A percentile compares a stretch with the other conserved stretches of the same genome.
Evolutionary conservation across 2,797 vertebrate genomes (phyloP).

Genomic region (Pseudomugil gertrudae): DNA sequence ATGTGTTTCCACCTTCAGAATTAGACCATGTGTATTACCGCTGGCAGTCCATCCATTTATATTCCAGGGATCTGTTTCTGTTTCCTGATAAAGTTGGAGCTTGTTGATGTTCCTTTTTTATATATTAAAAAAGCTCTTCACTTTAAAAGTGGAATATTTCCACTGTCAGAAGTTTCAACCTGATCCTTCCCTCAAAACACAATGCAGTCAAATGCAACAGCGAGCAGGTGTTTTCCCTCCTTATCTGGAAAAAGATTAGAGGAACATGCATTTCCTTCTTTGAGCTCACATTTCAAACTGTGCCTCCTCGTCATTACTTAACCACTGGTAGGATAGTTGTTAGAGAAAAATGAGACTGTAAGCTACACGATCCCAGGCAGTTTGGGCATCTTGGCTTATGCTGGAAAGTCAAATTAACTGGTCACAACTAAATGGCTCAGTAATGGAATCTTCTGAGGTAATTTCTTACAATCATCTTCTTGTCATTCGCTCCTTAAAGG

Average conservation of each 20-base stretch:
- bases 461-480: slow-evolving; percentile 41
- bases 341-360: slow-evolving; percentile 40
- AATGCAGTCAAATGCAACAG: slow-evolving; percentile 72
- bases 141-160: slow-evolving; percentile 58
- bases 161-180: slow-evolving; percentile 64
- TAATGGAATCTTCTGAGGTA: slow-evolving; percentile 46
- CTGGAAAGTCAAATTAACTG: slow-evolving; percentile 50
- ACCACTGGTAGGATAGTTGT: slow-evolving; percentile 40
- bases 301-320: slow-evolving; percentile 57
- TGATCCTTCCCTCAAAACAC: slow-evolving; percentile 67
- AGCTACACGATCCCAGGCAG: slow-evolving; percentile 30
- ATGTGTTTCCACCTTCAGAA: slow-evolving; percentile 43
- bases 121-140: slow-evolving; percentile 45
- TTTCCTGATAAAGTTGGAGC: slow-evolving; percentile 60
- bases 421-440: slow-evolving; percentile 46
- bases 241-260: slow-evolving; percentile 73
- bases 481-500: slow-evolving; percentile 29
- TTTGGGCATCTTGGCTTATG: slow-evolving; percentile 50
- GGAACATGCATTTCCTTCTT: slow-evolving; percentile 69
- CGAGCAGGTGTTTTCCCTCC: slow-evolving; percentile 60
- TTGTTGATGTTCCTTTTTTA: slow-evolving; percentile 50
- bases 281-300: slow-evolving; percentile 69
- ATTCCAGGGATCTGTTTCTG: slow-evolving; percentile 40
- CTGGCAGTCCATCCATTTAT: background rate
- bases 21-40: slow-evolving; percentile 6